phyloP scores from a whole-genome alignment of 2,113 vertebrate genomes.

The Anoura caudifer region DNA sequence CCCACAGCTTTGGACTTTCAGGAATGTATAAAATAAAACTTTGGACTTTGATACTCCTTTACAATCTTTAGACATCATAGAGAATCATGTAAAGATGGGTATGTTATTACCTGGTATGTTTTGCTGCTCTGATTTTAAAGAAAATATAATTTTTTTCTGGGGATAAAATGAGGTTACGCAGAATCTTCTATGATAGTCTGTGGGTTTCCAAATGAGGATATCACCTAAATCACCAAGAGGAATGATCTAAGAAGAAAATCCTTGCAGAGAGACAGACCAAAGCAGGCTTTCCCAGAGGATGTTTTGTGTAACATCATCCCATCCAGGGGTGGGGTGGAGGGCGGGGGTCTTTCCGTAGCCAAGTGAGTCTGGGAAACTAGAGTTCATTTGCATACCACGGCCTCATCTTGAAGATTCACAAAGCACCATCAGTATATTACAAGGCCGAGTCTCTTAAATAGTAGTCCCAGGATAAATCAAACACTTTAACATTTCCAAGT shows the following conservation, averaged over 20 bases:
- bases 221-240: conserved; percentile 61
- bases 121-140: conserved; percentile 35
- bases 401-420: conserved; percentile 64
- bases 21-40: conserved; percentile 41
- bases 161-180: neutral
- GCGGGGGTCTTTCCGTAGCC: neutral
- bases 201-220: conserved; percentile 20
- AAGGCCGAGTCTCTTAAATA: conserved; percentile 52
- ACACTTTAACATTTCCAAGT: conserved; percentile 40
- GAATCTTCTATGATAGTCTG: conserved; percentile 11
- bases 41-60: neutral
- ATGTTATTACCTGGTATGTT: conserved; percentile 7
- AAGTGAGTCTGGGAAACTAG: conserved; percentile 66
- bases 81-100: neutral
- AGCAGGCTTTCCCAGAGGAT: conserved; percentile 63
- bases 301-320: conserved; percentile 48
- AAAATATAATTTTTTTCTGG: conserved; percentile 13
- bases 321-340: neutral
- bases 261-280: conserved; percentile 28
- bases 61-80: neutral
- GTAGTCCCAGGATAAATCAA: conserved; percentile 60
- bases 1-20: neutral
- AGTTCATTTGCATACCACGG: conserved; percentile 65
- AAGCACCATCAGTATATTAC: conserved; percentile 50
- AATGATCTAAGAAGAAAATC: conserved; percentile 58